Percentiles rank a stretch among this genome's conserved stretches.
Conservation (phyloP, 1,140 invertebrate genomes). For the Ericerus pela region DNA sequence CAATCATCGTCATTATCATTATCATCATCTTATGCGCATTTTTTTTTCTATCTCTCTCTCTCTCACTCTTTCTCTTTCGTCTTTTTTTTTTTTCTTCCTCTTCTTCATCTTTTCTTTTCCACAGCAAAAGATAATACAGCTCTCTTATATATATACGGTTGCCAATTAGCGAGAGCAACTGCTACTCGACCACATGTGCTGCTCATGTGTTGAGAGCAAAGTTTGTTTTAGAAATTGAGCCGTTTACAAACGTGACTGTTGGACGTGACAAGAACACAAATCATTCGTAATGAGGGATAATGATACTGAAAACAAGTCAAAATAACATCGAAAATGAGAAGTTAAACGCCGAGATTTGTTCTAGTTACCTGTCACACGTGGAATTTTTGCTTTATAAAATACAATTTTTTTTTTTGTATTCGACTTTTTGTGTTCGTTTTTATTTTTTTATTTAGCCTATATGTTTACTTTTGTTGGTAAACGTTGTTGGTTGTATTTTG, state of each 20-base stretch:
- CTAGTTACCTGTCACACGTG: not conserved
- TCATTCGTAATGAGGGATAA: conserved; percentile 11
- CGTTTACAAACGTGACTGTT: conserved; percentile 5
- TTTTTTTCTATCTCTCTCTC: too few species aligned
- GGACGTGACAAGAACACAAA: conserved; percentile 11
- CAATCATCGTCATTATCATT: conserved; percentile 5
- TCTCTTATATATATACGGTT: conserved; percentile 7
- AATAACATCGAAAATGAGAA: conserved; percentile 9
- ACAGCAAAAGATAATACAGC: too few species aligned
- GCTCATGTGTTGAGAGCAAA: conserved; percentile 10
- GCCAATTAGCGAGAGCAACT: conserved; percentile 8
- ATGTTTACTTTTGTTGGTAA: too few species aligned
- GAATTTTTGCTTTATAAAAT: too few species aligned
- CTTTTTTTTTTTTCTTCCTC: too few species aligned
- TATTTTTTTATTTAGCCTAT: too few species aligned
- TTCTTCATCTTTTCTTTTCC: too few species aligned
- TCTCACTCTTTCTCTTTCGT: too few species aligned
- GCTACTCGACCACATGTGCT: conserved; percentile 8
- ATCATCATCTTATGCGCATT: not conserved
- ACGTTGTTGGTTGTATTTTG: too few species aligned
- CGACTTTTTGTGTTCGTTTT: too few species aligned
- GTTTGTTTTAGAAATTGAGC: conserved; percentile 12
- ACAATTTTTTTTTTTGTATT: too few species aligned
- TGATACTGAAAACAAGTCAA: conserved; percentile 10
- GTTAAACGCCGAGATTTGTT: conserved; percentile 5